phyloP scores from a whole-genome alignment of 2,113 vertebrate species.

The Pachycephala philippinensis region DNA sequence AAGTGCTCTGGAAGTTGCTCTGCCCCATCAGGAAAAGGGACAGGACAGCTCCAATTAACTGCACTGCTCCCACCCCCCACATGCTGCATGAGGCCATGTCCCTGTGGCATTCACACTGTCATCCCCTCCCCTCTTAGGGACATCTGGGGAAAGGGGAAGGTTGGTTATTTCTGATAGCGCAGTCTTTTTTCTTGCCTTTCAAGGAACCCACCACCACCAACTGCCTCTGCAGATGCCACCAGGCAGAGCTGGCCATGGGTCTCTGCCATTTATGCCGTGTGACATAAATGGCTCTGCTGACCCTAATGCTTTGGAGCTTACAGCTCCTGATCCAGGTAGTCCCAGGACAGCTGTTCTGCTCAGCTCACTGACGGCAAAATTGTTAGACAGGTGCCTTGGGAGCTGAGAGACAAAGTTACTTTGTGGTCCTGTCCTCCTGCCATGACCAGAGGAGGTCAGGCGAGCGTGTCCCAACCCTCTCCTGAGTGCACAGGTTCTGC shows the following conservation, averaged over 20 bases:
- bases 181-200: neutral
- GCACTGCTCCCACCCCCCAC: fast-evolving
- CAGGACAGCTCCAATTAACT: neutral
- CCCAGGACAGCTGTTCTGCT: neutral
- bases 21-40: neutral
- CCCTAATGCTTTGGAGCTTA: neutral
- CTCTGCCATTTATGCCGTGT: neutral
- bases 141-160: neutral
- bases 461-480: fast-evolving
- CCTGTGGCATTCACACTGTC: neutral
- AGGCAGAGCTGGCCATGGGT: neutral
- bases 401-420: neutral
- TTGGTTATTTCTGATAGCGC: neutral
- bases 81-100: neutral
- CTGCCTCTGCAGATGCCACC: neutral
- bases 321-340: neutral
- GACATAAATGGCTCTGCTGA: conserved; percentile 6
- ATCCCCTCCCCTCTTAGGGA: neutral
- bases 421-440: neutral
- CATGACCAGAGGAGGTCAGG: fast-evolving
- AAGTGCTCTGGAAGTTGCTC: neutral
- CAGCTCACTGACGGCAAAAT: neutral
- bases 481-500: neutral
- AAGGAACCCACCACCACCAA: neutral
- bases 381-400: neutral